Evolutionary conservation across 2,797 vertebrate species (phyloP), one percentile per base, ranked within the genome.

Genomic region (Lophius americanus): DNA sequence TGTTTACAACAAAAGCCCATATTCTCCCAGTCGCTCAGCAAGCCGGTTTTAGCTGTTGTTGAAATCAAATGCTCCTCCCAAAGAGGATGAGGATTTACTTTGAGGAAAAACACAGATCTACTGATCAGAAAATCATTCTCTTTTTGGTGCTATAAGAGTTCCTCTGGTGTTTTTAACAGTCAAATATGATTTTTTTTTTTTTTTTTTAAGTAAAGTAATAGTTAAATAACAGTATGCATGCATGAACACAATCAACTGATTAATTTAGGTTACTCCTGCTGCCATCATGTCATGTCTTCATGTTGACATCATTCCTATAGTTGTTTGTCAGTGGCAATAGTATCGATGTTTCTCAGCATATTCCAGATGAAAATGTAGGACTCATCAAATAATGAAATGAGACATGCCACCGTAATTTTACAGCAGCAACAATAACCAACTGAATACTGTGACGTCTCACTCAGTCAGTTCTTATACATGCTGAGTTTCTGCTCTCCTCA

Each of bases 311-410:
- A 0, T 52, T 32, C 41, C 48, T 4, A 9, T 47, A 64, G 55
- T 1, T 5, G 39, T 51, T 77, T 59, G 64, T 76, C 61, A 0
- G 2, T 44, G 64, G 77, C 65, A 78, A 76, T 64, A 14, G 60
- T 13, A 67, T 11, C 60, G 44, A 63, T 36, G 9, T 39, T n/a
- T 43, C 38, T 11, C 68, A 42, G 42, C 38, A 37, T 12, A 35
- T 35, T 33, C 39, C 55, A 36, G 49, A 14, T 57, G 54, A 6
- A 66, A 49, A n/a, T 9, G 33, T 5, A 43, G 36, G 5, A 6
- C 37, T 13, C n/a, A 12, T 0, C 39, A 3, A 51, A 35, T 59
- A 8, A 14, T 42, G 39, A 66, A 41, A 57, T 43, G 32, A 43
- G 58, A 71, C 38, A 42, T 23, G 56, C 44, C 38, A 10, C 42